A percentile compares a stretch with the other conserved stretches of the same genome.
Evolutionary conservation across 2,888 invertebrate species (phyloP).

Genomic region (Trypoxylon attenuatum): DNA sequence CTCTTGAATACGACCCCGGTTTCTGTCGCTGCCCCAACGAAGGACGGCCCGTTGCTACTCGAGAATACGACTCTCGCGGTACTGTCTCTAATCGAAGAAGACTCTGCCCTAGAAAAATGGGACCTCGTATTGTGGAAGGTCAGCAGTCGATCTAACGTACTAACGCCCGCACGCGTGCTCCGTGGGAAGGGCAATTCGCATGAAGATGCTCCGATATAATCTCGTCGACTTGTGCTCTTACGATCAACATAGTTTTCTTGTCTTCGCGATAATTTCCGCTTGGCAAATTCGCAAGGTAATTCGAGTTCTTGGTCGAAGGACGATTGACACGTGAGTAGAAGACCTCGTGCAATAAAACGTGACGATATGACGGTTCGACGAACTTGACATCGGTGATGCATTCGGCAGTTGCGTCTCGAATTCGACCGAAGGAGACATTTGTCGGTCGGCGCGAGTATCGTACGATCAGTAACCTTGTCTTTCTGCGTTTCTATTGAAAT

Average conservation of each 20-base stretch:
- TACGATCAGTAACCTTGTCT: neutral
- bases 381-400: slow-evolving; percentile 21
- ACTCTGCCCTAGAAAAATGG: no score
- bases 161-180: no score
- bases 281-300: slow-evolving; percentile 14
- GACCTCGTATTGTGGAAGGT: no score
- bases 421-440: slow-evolving; percentile 1
- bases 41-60: no score
- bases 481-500: neutral
- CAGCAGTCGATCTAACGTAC: no score
- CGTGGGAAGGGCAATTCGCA: no score
- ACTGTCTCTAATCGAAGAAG: no score
- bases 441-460: slow-evolving; percentile 1
- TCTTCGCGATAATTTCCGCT: neutral
- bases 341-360: slow-evolving; percentile 40
- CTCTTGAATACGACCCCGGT: no score
- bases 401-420: slow-evolving; percentile 4
- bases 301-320: slow-evolving; percentile 30
- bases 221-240: neutral
- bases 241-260: neutral
- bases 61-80: no score
- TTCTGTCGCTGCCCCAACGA: no score
- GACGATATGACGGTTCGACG: slow-evolving; percentile 38
- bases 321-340: slow-evolving; percentile 33
- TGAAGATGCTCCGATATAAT: no score